These are phyloP conservation scores for Chelon auratus DNA, from an alignment of 2,797 vertebrate genomes.

Conservation along the genomic window DNA sequence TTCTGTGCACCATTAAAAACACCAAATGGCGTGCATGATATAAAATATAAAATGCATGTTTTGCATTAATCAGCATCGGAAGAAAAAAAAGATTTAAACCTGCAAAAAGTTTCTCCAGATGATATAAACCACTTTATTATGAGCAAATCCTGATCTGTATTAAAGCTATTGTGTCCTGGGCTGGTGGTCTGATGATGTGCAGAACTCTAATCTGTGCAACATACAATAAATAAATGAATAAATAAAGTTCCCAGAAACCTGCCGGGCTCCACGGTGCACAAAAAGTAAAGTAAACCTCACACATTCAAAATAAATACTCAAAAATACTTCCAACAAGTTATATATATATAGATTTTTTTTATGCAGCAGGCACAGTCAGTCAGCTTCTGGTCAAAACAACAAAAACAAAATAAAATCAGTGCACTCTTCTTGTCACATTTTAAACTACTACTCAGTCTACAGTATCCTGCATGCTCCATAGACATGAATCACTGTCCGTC, in stretches of 20 bases:
- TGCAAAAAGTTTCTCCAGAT: not conserved
- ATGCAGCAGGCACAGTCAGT: constrained; percentile 38
- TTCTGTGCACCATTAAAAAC: not conserved
- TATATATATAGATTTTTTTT: not conserved
- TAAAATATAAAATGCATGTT: too few species aligned
- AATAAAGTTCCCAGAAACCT: not conserved
- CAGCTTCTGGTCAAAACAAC: constrained; percentile 8
- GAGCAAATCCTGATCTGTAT: not conserved
- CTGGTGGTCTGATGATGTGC: not conserved
- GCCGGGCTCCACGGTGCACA: constrained; percentile 6
- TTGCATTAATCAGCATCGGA: too few species aligned
- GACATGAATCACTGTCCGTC: constrained; percentile 23
- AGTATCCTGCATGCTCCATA: constrained; percentile 30
- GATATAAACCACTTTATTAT: not conserved
- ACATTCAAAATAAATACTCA: constrained; percentile 4
- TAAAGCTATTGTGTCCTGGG: not conserved
- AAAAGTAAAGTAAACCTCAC: not conserved
- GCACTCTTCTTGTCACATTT: constrained; percentile 27
- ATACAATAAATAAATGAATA: not conserved
- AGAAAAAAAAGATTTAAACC: not conserved
- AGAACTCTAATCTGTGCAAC: not conserved
- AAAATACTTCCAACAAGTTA: constrained; percentile 15
- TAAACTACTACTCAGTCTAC: constrained; percentile 24
- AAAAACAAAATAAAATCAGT: constrained; percentile 28
- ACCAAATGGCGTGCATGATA: too few species aligned